Conservation (phyloP, 2,888 invertebrate genomes). For the Rhagonycha lutea region DNA sequence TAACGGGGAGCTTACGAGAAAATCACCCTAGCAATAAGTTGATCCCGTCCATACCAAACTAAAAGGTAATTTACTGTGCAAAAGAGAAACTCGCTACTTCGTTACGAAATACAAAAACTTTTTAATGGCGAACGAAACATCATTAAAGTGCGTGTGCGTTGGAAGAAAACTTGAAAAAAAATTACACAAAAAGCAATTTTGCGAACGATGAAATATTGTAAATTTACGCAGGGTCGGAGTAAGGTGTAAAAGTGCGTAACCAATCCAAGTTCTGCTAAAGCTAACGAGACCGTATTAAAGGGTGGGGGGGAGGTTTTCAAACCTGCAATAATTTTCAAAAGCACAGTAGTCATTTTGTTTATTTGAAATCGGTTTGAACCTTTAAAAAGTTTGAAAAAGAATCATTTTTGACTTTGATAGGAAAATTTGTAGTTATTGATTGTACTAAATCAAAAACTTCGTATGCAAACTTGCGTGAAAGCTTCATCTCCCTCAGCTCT, state of each 20-base stretch:
- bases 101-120: background rate
- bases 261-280: no score
- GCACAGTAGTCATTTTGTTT: no score
- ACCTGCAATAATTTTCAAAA: no score
- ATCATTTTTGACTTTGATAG: no score
- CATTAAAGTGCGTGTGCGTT: background rate
- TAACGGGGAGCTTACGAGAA: background rate
- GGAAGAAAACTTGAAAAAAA: background rate
- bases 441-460: no score
- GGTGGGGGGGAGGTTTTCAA: no score
- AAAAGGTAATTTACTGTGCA: background rate
- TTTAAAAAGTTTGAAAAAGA: no score
- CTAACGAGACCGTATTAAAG: no score
- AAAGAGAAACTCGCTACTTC: background rate
- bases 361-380: no score
- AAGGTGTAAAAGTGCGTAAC: background rate
- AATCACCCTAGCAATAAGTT: background rate
- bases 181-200: background rate
- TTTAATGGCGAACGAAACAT: background rate
- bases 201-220: background rate
- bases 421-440: no score
- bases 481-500: no score
- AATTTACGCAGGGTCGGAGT: background rate
- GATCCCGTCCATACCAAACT: background rate
- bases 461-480: no score